phyloP scores from a whole-genome alignment of 2,113 vertebrate species.

The Hystrix cristata region DNA sequence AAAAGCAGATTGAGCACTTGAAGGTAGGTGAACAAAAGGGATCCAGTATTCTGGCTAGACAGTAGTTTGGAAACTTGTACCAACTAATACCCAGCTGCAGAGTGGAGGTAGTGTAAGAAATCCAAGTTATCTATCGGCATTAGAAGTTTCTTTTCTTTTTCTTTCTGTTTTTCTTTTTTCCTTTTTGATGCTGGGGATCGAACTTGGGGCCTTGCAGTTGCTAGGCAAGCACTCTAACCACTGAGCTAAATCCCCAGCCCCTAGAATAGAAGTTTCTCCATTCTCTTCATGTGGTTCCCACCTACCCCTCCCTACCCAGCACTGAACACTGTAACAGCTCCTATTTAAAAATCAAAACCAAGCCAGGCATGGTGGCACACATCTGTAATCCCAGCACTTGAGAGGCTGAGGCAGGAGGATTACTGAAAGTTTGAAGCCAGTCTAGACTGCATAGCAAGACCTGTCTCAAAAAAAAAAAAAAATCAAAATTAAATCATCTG shows the following conservation, averaged over 20 bases:
- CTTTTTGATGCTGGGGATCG: no score
- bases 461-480: background rate
- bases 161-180: no score
- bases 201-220: no score
- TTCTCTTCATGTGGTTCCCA: background rate
- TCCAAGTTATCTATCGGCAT: background rate
- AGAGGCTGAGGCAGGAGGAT: background rate
- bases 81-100: background rate
- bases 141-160: background rate
- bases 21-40: constrained; percentile 89
- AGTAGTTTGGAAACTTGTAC: background rate
- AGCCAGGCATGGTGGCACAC: background rate
- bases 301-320: background rate
- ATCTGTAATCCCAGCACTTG: background rate
- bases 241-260: no score
- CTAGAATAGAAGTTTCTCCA: background rate
- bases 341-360: constrained; percentile 41
- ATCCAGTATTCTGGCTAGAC: background rate
- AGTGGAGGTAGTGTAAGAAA: background rate
- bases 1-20: constrained; percentile 92
- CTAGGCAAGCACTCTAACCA: no score
- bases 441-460: background rate
- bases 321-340: constrained; percentile 3
- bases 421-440: background rate
- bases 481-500: background rate